Percentiles rank a stretch among this genome's conserved stretches.
Conservation (phyloP, 2,797 vertebrate species). For the Microctenopoma lineatum region DNA sequence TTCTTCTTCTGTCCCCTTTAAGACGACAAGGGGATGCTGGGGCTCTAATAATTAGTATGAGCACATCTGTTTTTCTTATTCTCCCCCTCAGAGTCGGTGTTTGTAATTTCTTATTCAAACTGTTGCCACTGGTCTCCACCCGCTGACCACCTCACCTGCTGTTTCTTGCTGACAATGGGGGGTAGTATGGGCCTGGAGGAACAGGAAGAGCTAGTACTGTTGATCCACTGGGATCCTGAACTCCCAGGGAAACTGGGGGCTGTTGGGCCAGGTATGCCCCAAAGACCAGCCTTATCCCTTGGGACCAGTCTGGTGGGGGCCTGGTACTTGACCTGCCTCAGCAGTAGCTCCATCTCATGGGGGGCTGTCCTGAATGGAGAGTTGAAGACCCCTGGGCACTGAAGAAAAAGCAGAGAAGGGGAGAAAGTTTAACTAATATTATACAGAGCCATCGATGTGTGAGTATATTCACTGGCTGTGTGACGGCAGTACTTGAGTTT, state of each 20-base stretch:
- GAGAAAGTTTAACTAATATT: slow-evolving; percentile 5
- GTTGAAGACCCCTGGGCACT: slow-evolving; percentile 93
- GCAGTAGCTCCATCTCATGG: slow-evolving; percentile 89
- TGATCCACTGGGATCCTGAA: slow-evolving; percentile 55
- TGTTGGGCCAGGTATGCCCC: slow-evolving; percentile 35
- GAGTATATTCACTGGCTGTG: not conserved
- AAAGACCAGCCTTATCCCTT: slow-evolving; percentile 47
- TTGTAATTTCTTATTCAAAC: not conserved
- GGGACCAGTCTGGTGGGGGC: slow-evolving; percentile 51
- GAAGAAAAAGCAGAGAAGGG: slow-evolving; percentile 36
- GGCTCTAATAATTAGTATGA: slow-evolving; percentile 57
- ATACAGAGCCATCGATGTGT: not conserved
- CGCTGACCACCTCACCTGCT: slow-evolving; percentile 84
- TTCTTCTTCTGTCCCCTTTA: slow-evolving; percentile 62
- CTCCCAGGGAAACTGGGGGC: slow-evolving; percentile 42
- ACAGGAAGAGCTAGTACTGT: slow-evolving; percentile 48
- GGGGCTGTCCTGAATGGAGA: slow-evolving; percentile 88
- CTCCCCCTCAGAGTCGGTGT: not conserved
- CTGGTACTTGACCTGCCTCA: slow-evolving; percentile 87
- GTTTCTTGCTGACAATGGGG: slow-evolving; percentile 83
- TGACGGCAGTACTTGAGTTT: not conserved
- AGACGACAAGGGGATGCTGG: slow-evolving; percentile 11
- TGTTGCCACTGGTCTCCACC: slow-evolving; percentile 13
- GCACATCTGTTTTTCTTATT: slow-evolving; percentile 19
- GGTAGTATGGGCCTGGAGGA: slow-evolving; percentile 80